Percentiles rank a stretch among this genome's conserved stretches.
These are phyloP conservation scores for Candidula unifasciata DNA, from an alignment of 2,888 invertebrate species.

Conservation along the genomic window DNA sequence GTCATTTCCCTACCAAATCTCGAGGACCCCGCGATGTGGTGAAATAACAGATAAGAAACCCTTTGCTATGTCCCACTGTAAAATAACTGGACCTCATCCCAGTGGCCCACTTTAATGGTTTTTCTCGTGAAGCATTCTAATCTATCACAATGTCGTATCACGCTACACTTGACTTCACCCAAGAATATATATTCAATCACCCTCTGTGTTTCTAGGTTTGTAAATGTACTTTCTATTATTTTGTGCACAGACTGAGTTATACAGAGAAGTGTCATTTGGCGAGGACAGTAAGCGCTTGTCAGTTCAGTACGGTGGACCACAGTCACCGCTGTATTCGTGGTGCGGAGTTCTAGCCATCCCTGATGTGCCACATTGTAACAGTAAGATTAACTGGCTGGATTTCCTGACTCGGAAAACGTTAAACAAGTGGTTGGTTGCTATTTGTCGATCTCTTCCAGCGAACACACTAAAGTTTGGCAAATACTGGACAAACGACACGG, in stretches of 20 bases:
- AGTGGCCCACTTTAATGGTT: too few relatives aligned
- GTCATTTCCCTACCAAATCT: too few relatives aligned
- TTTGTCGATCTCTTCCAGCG: constrained; percentile 19
- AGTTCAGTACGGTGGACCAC: not conserved
- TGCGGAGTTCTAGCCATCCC: constrained; percentile 18
- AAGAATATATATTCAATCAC: not conserved
- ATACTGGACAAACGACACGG: not conserved
- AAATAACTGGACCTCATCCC: too few relatives aligned
- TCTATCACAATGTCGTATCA: not conserved
- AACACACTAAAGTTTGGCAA: not conserved
- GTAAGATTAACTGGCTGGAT: constrained; percentile 25
- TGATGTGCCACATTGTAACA: constrained; percentile 18
- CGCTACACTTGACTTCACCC: not conserved
- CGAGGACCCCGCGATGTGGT: too few relatives aligned
- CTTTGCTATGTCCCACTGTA: too few relatives aligned
- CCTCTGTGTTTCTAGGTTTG: not conserved
- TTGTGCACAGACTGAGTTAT: not conserved
- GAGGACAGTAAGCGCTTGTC: not conserved
- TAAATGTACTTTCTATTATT: not conserved
- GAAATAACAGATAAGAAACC: too few relatives aligned
- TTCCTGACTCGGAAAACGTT: constrained; percentile 9
- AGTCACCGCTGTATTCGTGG: not conserved
- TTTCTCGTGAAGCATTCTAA: not conserved
- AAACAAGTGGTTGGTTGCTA: constrained; percentile 28
- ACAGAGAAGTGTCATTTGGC: constrained; percentile 19